Percentiles rank a stretch among this genome's conserved stretches.
These are phyloP conservation scores for Acropora tenuis DNA, from an alignment of 64 coral and sea anemone species.

Conservation along the genomic window DNA sequence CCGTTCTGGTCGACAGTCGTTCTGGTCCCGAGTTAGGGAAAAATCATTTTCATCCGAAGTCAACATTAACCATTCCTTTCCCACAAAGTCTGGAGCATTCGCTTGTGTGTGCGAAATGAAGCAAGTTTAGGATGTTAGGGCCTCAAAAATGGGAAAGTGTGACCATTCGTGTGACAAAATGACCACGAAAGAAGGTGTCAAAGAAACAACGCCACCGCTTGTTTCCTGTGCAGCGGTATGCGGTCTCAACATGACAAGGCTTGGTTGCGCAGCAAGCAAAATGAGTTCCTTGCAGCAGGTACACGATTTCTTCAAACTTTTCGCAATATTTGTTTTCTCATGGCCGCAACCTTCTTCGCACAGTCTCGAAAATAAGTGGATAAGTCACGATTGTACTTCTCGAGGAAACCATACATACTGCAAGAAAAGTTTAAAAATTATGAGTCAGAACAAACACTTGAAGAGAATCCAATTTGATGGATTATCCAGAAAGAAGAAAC, in stretches of 20 bases:
- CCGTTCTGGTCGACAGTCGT: too few relatives aligned
- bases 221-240: not conserved
- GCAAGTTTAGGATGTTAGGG: too few relatives aligned
- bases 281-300: not conserved
- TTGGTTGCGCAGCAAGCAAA: not conserved
- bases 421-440: not conserved
- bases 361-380: not conserved
- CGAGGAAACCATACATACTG: not conserved
- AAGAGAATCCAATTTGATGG: not conserved
- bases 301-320: not conserved
- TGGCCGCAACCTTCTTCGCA: not conserved
- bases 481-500: conserved; percentile 67
- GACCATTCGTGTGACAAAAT: too few relatives aligned
- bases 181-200: too few relatives aligned
- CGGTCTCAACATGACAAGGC: not conserved
- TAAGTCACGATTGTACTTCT: not conserved
- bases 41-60: too few relatives aligned
- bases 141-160: too few relatives aligned
- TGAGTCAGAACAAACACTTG: not conserved
- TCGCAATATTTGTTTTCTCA: not conserved
- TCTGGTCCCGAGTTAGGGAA: too few relatives aligned
- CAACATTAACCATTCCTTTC: too few relatives aligned
- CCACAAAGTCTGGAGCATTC: too few relatives aligned
- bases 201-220: not conserved
- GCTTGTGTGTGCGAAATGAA: too few relatives aligned